Conservation (phyloP, 2,113 vertebrate species). For the Halcyon senegalensis region DNA sequence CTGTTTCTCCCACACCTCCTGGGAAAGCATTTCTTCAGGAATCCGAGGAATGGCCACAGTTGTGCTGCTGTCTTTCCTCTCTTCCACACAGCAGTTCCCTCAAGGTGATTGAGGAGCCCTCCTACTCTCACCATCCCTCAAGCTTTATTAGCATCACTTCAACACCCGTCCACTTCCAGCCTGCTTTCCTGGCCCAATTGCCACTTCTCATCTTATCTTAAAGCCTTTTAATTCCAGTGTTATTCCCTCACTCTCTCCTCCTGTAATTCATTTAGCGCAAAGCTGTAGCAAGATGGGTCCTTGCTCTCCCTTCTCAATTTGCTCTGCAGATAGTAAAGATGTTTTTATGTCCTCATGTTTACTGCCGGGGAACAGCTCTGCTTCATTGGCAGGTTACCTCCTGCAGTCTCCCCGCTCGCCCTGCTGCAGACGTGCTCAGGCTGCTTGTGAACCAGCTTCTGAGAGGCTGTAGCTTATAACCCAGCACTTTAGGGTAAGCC, state of each 20-base stretch:
- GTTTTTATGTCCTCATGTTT: background rate
- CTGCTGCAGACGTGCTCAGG: background rate
- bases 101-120: background rate
- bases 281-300: background rate
- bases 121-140: background rate
- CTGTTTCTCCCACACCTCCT: background rate
- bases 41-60: background rate
- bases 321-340: background rate
- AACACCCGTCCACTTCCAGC: background rate
- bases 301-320: background rate
- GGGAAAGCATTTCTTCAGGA: background rate
- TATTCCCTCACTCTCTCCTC: constrained; percentile 30
- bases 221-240: constrained; percentile 40
- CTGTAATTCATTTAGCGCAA: constrained; percentile 37
- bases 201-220: constrained; percentile 11
- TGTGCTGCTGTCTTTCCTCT: background rate
- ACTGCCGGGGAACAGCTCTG: background rate
- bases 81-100: background rate
- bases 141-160: constrained; percentile 7
- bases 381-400: background rate
- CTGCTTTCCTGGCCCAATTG: constrained; percentile 13
- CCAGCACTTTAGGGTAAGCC: background rate
- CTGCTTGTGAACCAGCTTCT: background rate
- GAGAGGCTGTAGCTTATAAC: background rate
- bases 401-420: background rate